These are phyloP conservation scores for Notarius quadriscutis DNA, from an alignment of 2,113 vertebrate species.

Conservation along the genomic window DNA sequence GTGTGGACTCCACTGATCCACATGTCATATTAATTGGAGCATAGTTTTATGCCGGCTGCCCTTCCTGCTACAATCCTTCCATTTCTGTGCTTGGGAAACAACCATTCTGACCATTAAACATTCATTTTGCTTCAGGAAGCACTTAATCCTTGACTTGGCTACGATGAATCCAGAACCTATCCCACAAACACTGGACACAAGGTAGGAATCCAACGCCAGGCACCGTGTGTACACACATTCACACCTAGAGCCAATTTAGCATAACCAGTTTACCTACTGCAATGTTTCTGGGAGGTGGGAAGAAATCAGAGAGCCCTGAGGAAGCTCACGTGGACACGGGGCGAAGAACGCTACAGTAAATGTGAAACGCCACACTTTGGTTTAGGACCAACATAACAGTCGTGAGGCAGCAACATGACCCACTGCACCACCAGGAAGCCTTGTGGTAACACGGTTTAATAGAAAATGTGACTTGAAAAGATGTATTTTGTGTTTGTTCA, in stretches of 20 bases:
- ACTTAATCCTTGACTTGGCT: neutral
- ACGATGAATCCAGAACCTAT: neutral
- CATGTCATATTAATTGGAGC: no score
- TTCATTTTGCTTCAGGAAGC: neutral
- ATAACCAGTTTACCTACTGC: neutral
- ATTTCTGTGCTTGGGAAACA: no score
- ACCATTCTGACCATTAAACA: neutral
- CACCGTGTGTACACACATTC: neutral
- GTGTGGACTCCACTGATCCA: no score
- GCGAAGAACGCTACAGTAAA: neutral
- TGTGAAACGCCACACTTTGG: neutral
- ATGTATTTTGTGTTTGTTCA: neutral
- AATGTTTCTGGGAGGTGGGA: neutral
- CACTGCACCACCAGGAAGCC: neutral
- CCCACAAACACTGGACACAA: neutral
- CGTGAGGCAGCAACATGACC: neutral
- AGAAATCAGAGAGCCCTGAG: neutral
- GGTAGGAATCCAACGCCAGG: neutral
- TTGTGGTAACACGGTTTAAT: neutral
- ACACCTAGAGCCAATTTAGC: neutral
- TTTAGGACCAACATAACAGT: no score
- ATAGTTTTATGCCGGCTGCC: no score
- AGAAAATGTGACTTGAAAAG: neutral
- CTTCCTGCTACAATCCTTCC: no score
- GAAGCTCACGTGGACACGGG: neutral